Conservation (phyloP, 1,140 invertebrate species). For the Cryptotermes secundus region DNA sequence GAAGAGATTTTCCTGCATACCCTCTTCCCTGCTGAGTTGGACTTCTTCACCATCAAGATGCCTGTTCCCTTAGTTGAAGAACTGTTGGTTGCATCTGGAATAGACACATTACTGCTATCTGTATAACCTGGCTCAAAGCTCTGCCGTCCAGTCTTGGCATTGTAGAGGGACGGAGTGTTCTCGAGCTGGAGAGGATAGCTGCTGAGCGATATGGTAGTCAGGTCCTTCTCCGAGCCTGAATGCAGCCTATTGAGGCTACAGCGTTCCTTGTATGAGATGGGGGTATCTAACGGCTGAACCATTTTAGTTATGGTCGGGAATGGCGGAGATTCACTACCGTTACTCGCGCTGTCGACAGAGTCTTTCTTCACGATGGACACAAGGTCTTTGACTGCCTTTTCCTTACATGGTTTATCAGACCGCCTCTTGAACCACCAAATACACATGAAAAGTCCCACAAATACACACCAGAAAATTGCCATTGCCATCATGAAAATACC, state of each 20-base stretch:
- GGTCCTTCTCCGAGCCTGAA: background rate
- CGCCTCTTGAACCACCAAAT: background rate
- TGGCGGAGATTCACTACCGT: background rate
- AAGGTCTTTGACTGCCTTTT: background rate
- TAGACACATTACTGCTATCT: too few relatives aligned
- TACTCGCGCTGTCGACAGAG: background rate
- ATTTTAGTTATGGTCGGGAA: background rate
- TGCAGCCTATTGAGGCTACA: background rate
- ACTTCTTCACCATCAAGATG: background rate
- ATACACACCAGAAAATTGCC: background rate
- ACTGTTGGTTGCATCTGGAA: too few relatives aligned
- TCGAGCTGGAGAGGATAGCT: conserved; percentile 13
- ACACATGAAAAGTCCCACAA: conserved; percentile 37
- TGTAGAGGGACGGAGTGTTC: conserved; percentile 16
- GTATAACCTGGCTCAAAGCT: conserved; percentile 10
- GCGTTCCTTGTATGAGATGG: background rate
- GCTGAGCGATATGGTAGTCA: background rate
- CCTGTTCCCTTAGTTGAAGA: background rate
- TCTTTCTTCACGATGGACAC: background rate
- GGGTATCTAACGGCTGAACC: background rate
- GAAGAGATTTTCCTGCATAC: background rate
- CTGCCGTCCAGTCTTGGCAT: conserved; percentile 18
- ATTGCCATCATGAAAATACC: background rate
- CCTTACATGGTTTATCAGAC: background rate
- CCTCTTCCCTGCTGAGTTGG: background rate